A percentile compares a stretch with the other conserved stretches of the same genome.
These are phyloP conservation scores for Alexandromys fortis DNA, from an alignment of 2,113 vertebrate species.

Conservation along the genomic window DNA sequence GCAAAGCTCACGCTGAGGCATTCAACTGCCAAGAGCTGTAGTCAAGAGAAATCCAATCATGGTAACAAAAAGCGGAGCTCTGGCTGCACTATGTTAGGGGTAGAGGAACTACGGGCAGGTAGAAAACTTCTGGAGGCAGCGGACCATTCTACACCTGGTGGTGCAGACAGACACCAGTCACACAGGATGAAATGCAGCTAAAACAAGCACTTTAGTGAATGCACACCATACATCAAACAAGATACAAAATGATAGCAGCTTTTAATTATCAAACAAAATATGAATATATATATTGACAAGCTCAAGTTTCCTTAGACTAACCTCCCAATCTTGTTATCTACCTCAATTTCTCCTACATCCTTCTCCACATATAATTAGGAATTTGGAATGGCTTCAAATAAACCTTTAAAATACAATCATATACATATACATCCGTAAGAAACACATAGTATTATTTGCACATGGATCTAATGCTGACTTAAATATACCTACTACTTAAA, in stretches of 20 bases:
- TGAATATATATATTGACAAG: background rate
- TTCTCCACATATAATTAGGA: background rate
- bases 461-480: background rate
- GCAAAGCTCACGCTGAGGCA: background rate
- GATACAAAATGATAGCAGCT: background rate
- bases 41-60: background rate
- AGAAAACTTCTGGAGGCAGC: background rate
- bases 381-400: background rate
- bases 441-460: background rate
- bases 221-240: background rate
- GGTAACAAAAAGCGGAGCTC: background rate
- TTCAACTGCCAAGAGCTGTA: background rate
- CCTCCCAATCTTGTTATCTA: background rate
- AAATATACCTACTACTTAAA: background rate
- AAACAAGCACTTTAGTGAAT: background rate
- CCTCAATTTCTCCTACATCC: background rate
- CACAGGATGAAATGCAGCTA: background rate
- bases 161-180: background rate
- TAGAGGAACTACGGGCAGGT: background rate
- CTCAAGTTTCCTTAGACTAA: slow-evolving; percentile 2
- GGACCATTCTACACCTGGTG: background rate
- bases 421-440: background rate
- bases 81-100: background rate
- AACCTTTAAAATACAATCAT: background rate
- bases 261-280: slow-evolving; percentile 58